These are phyloP conservation scores for Rhagoletis pomonella DNA, from an alignment of 1,140 invertebrate species.

Conservation along the genomic window DNA sequence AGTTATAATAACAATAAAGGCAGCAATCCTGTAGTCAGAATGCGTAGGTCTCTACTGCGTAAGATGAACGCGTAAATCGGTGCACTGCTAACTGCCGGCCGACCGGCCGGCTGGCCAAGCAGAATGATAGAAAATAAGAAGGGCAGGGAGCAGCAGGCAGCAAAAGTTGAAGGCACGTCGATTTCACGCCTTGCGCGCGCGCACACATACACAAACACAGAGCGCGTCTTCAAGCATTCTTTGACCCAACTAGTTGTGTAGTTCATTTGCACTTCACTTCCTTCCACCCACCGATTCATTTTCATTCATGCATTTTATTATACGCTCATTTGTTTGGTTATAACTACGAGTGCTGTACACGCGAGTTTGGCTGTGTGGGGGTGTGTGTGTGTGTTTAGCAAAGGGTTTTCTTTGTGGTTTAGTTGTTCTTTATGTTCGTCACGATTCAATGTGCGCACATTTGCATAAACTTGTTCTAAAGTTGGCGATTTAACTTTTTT, in stretches of 20 bases:
- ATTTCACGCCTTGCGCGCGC: neutral
- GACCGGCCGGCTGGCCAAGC: neutral
- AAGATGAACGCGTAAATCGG: conserved; percentile 21
- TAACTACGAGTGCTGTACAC: too few relatives aligned
- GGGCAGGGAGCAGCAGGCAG: neutral
- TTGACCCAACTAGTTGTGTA: neutral
- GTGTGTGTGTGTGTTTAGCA: neutral
- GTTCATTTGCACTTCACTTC: conserved; percentile 22
- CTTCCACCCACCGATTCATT: neutral
- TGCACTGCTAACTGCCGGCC: neutral
- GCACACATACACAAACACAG: neutral
- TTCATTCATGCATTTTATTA: neutral
- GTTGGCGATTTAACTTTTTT: conserved; percentile 19
- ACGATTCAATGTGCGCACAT: neutral
- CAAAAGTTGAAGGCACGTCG: neutral
- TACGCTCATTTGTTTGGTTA: neutral
- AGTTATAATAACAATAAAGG: neutral
- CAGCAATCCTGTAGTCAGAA: neutral
- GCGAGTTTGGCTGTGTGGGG: too few relatives aligned
- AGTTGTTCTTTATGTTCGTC: neutral
- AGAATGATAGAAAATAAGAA: too few relatives aligned
- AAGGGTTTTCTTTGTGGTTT: neutral
- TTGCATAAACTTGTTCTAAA: conserved; percentile 48
- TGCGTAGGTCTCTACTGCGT: conserved; percentile 1
- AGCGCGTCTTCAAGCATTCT: neutral